phyloP scores from a whole-genome alignment of 1,140 invertebrate genomes.

The Dermatophagoides farinae region DNA sequence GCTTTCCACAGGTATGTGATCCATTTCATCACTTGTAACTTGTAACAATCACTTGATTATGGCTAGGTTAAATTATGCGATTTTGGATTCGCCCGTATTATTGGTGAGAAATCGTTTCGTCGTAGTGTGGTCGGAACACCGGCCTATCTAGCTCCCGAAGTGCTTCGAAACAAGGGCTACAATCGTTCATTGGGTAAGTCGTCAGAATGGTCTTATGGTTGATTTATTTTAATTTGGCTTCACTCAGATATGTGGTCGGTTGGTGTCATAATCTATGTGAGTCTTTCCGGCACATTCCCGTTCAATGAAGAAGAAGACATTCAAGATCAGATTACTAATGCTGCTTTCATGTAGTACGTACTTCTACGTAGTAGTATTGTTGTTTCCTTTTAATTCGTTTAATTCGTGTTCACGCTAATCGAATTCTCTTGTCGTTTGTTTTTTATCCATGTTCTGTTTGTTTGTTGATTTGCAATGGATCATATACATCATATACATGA shows the following conservation, averaged over 20 bases:
- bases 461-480: not conserved
- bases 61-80: slow-evolving; percentile 78
- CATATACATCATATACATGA: not conserved
- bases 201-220: not conserved
- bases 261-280: slow-evolving; percentile 92
- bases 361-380: too few relatives aligned
- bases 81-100: slow-evolving; percentile 95
- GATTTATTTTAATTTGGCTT: not conserved
- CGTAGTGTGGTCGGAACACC: slow-evolving; percentile 89
- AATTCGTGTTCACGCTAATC: not conserved
- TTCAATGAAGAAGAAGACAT: slow-evolving; percentile 99
- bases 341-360: slow-evolving; percentile 79
- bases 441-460: not conserved
- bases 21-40: not conserved
- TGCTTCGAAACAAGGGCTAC: slow-evolving; percentile 91
- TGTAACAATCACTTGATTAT: not conserved
- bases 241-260: slow-evolving; percentile 93
- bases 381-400: not conserved
- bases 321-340: slow-evolving; percentile 97
- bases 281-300: slow-evolving; percentile 88
- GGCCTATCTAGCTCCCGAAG: slow-evolving; percentile 91
- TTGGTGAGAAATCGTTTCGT: slow-evolving; percentile 92
- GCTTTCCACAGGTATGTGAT: slow-evolving; percentile 58
- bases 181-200: slow-evolving; percentile 57
- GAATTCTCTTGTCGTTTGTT: too few relatives aligned